Evolutionary conservation across 2,888 invertebrate species (phyloP), one percentile per base, ranked within the genome.

Genomic region (Drosophila kambysellisi): DNA sequence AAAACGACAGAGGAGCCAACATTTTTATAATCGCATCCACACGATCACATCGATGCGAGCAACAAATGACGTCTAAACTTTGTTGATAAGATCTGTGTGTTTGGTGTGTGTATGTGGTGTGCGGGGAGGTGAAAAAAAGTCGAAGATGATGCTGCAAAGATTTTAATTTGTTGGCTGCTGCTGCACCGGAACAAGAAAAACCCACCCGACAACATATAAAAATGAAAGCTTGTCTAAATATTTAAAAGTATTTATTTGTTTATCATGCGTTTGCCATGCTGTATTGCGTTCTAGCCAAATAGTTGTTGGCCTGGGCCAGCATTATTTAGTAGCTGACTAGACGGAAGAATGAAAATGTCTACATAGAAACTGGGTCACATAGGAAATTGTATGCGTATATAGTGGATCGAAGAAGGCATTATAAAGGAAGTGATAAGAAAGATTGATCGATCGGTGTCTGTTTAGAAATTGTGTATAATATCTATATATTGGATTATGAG

Each of bases 191-290:
- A 79, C 75, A 52, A 63, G 35, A 74, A 53, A 35, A 46, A 46
- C 2, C 53, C 29, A 30, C 37, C 60, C 25, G 48, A 59, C 46
- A 11, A 32, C 17, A 51, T 20, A 39, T 39, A 65, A 65, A 79
- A 76, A 59, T 58, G 58, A 79, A 75, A 71, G 67, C 61, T 59
- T 62, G 59, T 72, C 73, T 67, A 79, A 79, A 73, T 73, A 79
- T 79, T 68, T 71, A 53, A 72, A 58, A 57, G 50, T 59, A 59
- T 60, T 70, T 63, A 51, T 78, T 79, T 79, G 79, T 79, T 79
- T 79, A 79, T 70, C 66, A 79, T 25, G 53, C 54, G 60, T 37
- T 46, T 37, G 20, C 33, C n/a, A 25, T 15, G 25, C 8, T 50
- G 29, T 69, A 67, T 63, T 71, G 70, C 70, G 70, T 70, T 63